Base-by-base conservation (phyloP, 2,797 vertebrate species). In the Amniataba percoides region DNA sequence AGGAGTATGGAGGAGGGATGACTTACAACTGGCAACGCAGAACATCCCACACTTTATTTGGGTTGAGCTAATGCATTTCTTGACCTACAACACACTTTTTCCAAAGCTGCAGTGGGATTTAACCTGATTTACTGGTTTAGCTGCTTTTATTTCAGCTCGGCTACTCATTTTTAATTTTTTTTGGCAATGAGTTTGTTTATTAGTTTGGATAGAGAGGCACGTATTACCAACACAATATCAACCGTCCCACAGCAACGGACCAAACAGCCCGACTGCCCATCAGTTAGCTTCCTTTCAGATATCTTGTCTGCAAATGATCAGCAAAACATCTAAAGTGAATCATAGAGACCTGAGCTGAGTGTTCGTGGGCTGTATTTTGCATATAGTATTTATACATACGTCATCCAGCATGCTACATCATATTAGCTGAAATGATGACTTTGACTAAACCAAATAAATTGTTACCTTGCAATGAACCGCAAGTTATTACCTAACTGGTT, bases 61-160 rank as follows among this genome's bases (percentile, higher is more conserved):
- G 34, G 19, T 39, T 55, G 42, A 72, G 49, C 71, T 68, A 45
- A 72, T 70, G 43, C 52, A 55, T 76, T 81, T 74, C 62, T 73
- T 79, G 64, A 80, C 65, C 76, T 57, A 39, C 45, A 45, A 34
- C 63, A 64, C 56, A 71, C 67, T 64, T 65, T 39, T 25, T 74
- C 61, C 36, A 72, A 31, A 4, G 9, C 61, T 57, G 49, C 61
- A 39, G 15, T 36, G 12, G 42, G 48, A 51, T 77, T 68, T 31
- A 46, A 70, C 77, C 69, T 68, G 78, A 77, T 84, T 71, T 71
- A 89, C 80, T 31, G 67, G 74, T 80, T 78, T 46, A 23, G 31
- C 74, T 23, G 51, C 45, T 58, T 71, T 56, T 57, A 2, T 48
- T 62, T 62, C 3, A n/a, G 36, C 43, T 70, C 0, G 0, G 15